These are phyloP conservation scores for Julus scandinavius DNA, from an alignment of 2,888 invertebrate species.

Conservation along the genomic window DNA sequence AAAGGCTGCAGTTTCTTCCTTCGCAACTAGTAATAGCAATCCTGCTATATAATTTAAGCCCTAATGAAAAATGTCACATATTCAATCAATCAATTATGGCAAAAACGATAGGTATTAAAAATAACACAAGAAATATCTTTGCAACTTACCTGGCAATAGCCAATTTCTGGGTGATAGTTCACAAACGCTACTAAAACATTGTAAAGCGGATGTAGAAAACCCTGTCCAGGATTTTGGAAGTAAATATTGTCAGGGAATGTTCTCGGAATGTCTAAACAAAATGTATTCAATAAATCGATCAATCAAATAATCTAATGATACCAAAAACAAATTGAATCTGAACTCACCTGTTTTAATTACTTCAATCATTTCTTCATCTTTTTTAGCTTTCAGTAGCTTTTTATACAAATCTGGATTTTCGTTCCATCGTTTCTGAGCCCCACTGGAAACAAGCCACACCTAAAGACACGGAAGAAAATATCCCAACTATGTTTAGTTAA, in stretches of 20 bases:
- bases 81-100: neutral
- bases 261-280: slow-evolving; percentile 78
- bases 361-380: slow-evolving; percentile 79
- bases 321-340: neutral
- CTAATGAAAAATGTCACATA: slow-evolving; percentile 65
- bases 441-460: slow-evolving; percentile 88
- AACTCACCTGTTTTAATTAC: slow-evolving; percentile 76
- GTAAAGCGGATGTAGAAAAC: slow-evolving; percentile 80
- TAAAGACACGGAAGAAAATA: neutral
- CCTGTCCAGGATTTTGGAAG: slow-evolving; percentile 79
- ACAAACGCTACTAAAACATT: slow-evolving; percentile 90
- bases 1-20: slow-evolving; percentile 90
- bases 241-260: slow-evolving; percentile 96
- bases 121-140: neutral
- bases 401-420: slow-evolving; percentile 67
- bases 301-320: neutral
- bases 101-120: neutral
- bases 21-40: slow-evolving; percentile 83
- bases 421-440: slow-evolving; percentile 76
- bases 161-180: slow-evolving; percentile 85
- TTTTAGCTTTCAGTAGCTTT: slow-evolving; percentile 75
- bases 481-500: neutral
- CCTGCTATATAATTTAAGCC: slow-evolving; percentile 94
- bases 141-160: slow-evolving; percentile 83
- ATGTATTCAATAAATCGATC: neutral